phyloP scores from a whole-genome alignment of 2,888 invertebrate genomes.

The Agelastica alni region DNA sequence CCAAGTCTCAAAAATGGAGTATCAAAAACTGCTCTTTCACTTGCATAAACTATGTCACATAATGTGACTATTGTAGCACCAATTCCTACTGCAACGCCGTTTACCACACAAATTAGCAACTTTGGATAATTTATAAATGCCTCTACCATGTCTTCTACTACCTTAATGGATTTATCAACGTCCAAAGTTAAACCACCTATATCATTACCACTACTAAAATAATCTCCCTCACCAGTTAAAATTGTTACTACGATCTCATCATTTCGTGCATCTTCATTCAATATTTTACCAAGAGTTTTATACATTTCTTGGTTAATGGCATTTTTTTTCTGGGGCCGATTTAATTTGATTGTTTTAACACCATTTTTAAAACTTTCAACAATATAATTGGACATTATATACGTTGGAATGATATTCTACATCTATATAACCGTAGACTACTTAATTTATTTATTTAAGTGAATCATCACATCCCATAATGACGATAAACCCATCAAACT shows the following conservation, averaged over 20 bases:
- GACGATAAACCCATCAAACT: no score
- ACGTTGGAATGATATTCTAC: no score
- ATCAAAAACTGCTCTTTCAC: constrained; percentile 83
- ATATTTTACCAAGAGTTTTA: constrained; percentile 62
- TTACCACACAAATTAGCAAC: constrained; percentile 82
- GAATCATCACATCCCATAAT: no score
- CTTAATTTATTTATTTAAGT: no score
- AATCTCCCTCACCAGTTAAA: constrained; percentile 80
- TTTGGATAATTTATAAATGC: constrained; percentile 88
- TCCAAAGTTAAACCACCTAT: constrained; percentile 46
- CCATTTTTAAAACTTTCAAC: constrained; percentile 52
- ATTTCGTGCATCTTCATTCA: constrained; percentile 72
- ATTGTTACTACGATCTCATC: constrained; percentile 70
- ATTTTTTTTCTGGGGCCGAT: constrained; percentile 81
- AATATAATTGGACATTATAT: no score
- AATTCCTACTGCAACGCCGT: constrained; percentile 94
- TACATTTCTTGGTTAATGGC: constrained; percentile 75
- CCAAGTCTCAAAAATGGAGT: constrained; percentile 88
- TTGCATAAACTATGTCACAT: constrained; percentile 87
- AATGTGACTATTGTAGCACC: constrained; percentile 82
- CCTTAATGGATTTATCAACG: constrained; percentile 11
- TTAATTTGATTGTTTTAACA: constrained; percentile 67
- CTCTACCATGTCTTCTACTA: constrained; percentile 63
- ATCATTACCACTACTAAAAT: constrained; percentile 87
- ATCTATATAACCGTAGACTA: no score